phyloP scores from a whole-genome alignment of 2,113 vertebrate species.

The Burhinus bistriatus region DNA sequence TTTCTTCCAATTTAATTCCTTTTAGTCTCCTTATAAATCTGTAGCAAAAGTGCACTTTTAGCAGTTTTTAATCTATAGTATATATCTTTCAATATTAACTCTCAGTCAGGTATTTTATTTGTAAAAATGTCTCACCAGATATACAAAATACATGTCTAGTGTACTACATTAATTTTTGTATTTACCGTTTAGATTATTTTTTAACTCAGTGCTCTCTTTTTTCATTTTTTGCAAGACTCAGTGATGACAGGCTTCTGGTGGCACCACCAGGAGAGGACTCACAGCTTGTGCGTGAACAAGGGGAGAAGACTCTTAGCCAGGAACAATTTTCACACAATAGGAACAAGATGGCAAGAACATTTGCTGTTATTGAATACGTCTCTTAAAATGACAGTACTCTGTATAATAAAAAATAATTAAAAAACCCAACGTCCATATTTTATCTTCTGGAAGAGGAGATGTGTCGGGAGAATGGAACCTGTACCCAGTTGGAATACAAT shows the following conservation, averaged over 20 bases:
- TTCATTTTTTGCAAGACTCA: conserved; percentile 9
- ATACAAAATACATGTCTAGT: conserved; percentile 72
- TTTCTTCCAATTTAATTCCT: conserved; percentile 51
- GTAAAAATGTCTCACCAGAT: conserved; percentile 73
- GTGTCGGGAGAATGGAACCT: background rate
- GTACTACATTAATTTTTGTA: conserved; percentile 26
- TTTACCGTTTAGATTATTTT: conserved; percentile 22
- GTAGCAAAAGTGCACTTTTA: conserved; percentile 74
- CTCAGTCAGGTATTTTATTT: conserved; percentile 58
- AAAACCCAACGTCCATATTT: background rate
- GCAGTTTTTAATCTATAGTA: conserved; percentile 68
- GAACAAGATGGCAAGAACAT: background rate
- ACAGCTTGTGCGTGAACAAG: conserved; percentile 7
- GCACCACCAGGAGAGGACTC: background rate
- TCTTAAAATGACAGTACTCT: conserved; percentile 32
- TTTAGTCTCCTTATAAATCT: conserved; percentile 69
- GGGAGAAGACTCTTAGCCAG: conserved; percentile 36
- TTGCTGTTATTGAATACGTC: background rate
- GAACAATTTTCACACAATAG: background rate
- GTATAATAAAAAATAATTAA: conserved; percentile 31
- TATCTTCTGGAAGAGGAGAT: background rate
- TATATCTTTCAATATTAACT: conserved; percentile 69
- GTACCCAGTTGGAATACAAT: background rate
- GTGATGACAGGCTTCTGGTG: conserved; percentile 5
- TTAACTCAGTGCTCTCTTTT: conserved; percentile 19